Evolutionary conservation across 1,140 invertebrate genomes (phyloP).

Genomic region (Platyscapa corneri): DNA sequence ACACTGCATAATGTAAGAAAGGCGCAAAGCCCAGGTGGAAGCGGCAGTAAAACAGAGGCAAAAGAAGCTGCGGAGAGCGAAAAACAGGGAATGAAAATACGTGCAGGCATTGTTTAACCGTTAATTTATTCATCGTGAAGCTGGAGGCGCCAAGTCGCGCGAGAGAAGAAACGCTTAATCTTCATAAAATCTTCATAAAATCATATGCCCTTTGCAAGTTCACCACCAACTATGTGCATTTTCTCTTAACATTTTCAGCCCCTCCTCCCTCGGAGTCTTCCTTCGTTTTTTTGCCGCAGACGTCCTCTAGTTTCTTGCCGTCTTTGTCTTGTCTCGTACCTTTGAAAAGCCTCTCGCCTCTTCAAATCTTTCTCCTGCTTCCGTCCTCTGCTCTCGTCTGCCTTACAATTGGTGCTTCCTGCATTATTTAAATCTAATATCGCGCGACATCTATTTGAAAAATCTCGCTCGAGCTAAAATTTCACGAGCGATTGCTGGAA

Average conservation of each 20-base stretch:
- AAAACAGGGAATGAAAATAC: conserved; percentile 49
- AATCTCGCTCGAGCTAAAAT: too few relatives aligned
- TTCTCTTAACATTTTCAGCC: conserved; percentile 28
- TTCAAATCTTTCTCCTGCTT: not conserved
- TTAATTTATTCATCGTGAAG: conserved; percentile 53
- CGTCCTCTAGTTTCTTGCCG: not conserved
- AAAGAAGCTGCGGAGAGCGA: not conserved
- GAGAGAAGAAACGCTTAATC: conserved; percentile 45
- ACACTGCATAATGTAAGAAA: conserved; percentile 37
- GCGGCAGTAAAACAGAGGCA: not conserved
- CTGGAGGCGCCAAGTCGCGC: conserved; percentile 39
- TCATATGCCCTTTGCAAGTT: conserved; percentile 45
- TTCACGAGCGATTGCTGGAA: too few relatives aligned
- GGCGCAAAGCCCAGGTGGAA: conserved; percentile 24
- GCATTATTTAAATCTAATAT: conserved; percentile 3
- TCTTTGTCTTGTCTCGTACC: not conserved
- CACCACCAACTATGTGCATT: conserved; percentile 20
- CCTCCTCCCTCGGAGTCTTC: not conserved
- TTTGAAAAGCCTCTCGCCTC: not conserved
- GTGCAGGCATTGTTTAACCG: conserved; percentile 55
- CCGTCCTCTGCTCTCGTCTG: too few relatives aligned
- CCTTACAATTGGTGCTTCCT: not conserved
- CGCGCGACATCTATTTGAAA: not conserved
- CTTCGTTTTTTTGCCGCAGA: not conserved
- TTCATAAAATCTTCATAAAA: conserved; percentile 54